Evolutionary conservation across 2,888 invertebrate genomes (phyloP).

Genomic region (Trisateles emortualis): DNA sequence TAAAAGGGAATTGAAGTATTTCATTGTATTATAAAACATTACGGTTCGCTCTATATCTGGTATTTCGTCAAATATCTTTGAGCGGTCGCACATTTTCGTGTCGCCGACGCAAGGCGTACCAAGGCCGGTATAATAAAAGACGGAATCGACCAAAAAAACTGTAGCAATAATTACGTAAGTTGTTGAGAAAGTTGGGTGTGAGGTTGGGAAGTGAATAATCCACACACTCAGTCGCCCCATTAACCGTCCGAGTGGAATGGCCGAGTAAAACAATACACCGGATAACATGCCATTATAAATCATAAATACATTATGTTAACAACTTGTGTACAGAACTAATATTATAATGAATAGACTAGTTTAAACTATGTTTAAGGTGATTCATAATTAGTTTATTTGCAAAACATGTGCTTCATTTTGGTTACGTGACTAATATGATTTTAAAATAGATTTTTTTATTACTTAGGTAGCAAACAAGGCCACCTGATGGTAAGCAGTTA

Average conservation of each 20-base stretch:
- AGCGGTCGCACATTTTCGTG: constrained; percentile 64
- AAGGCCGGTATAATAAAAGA: constrained; percentile 72
- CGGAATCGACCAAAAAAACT: constrained; percentile 68
- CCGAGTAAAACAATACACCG: constrained; percentile 55
- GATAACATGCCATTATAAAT: constrained; percentile 45
- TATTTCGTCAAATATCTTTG: constrained; percentile 73
- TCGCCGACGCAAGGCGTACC: constrained; percentile 64
- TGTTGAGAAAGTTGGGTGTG: constrained; percentile 70
- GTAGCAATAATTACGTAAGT: constrained; percentile 71
- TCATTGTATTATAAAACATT: constrained; percentile 54
- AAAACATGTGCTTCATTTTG: too few relatives aligned
- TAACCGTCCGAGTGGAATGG: constrained; percentile 51
- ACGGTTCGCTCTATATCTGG: constrained; percentile 51
- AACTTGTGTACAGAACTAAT: constrained; percentile 48
- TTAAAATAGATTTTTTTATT: too few relatives aligned
- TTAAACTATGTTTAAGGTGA: constrained; percentile 14
- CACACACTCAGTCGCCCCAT: constrained; percentile 48
- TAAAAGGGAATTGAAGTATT: constrained; percentile 59
- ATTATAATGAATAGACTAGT: constrained; percentile 32
- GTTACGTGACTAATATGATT: too few relatives aligned
- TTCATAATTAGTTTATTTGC: constrained; percentile 27
- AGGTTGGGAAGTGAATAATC: constrained; percentile 51
- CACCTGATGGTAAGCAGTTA: too few relatives aligned
- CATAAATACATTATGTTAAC: constrained; percentile 44
- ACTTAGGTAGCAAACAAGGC: too few relatives aligned